These are phyloP conservation scores for Anser cygnoides DNA, from an alignment of 2,113 vertebrate species.

Conservation along the genomic window DNA sequence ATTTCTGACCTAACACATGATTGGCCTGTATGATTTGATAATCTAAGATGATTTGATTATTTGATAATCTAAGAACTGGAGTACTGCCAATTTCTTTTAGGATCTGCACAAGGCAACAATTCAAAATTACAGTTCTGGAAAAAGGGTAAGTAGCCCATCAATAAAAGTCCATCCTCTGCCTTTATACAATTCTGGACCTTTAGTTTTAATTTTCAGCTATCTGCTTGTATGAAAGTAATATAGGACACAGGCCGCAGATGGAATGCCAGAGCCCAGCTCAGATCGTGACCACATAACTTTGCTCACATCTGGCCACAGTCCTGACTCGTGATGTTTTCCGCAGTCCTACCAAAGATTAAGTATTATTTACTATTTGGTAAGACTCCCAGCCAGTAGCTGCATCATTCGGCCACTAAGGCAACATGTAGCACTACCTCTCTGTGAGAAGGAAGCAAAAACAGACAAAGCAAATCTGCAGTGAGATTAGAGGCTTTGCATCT, in stretches of 20 bases:
- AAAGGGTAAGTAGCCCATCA: not conserved
- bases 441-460: not conserved
- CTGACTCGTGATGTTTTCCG: not conserved
- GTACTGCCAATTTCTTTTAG: not conserved
- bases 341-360: not conserved
- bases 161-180: not conserved
- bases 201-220: not conserved
- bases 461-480: not conserved
- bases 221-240: not conserved
- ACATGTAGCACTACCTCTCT: not conserved
- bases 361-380: not conserved
- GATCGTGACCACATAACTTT: not conserved
- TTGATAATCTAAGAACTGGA: not conserved
- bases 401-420: not conserved
- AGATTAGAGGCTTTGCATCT: not conserved
- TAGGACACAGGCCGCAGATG: not conserved
- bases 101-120: not conserved
- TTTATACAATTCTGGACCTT: not conserved
- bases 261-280: not conserved
- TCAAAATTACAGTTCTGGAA: not conserved
- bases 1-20: not conserved
- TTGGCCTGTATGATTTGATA: not conserved
- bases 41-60: not conserved
- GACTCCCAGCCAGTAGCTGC: not conserved
- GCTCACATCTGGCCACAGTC: not conserved